Evolutionary conservation across 2,888 invertebrate species (phyloP).

Genomic region (Melinaea marsaeus): DNA sequence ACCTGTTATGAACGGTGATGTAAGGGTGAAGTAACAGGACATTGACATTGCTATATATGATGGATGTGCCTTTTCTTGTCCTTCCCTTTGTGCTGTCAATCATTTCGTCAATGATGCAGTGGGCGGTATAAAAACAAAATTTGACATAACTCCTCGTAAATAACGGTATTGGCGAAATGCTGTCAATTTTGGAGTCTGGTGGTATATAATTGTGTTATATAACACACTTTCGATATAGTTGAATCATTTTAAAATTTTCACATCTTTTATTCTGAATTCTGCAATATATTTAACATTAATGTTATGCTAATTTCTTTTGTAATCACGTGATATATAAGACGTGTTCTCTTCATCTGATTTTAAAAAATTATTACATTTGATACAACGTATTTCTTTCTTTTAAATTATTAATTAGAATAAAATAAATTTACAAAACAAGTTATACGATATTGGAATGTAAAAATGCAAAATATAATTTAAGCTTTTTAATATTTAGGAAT

Average conservation of each 20-base stretch:
- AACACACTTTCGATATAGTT: conserved; percentile 17
- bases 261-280: conserved; percentile 11
- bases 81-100: conserved; percentile 49
- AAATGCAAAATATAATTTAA: background rate
- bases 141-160: conserved; percentile 20
- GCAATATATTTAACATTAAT: conserved; percentile 27
- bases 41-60: conserved; percentile 52
- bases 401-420: too few relatives aligned
- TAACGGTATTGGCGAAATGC: background rate
- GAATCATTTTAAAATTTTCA: background rate
- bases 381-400: too few relatives aligned
- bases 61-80: conserved; percentile 35
- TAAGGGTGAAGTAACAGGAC: conserved; percentile 41
- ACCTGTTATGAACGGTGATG: conserved; percentile 29
- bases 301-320: conserved; percentile 15
- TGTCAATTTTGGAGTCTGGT: background rate
- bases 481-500: background rate
- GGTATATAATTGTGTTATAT: conserved; percentile 11
- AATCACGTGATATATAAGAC: too few relatives aligned
- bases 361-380: too few relatives aligned
- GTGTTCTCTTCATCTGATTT: conserved; percentile 7
- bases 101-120: conserved; percentile 26
- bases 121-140: conserved; percentile 20
- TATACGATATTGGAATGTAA: too few relatives aligned
- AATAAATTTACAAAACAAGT: too few relatives aligned